Conservation (phyloP, 2,113 vertebrate species). For the Dromaius novaehollandiae region DNA sequence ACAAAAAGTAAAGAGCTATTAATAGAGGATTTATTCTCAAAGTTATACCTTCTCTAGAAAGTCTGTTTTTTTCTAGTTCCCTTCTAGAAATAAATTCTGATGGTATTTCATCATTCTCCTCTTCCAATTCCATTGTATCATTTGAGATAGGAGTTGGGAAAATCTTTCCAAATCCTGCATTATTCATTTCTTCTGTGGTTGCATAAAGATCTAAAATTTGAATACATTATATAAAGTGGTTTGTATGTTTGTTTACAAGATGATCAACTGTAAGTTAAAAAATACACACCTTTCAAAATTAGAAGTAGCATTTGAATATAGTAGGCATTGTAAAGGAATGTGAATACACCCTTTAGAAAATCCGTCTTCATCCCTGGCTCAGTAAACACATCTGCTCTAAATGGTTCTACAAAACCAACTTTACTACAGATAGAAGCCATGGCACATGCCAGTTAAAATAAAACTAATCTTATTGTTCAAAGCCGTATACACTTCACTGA, state of each 20-base stretch:
- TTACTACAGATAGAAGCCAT: not conserved
- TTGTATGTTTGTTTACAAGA: not conserved
- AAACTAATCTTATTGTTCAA: not conserved
- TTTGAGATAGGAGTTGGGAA: slow-evolving; percentile 82
- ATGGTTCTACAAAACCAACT: not conserved
- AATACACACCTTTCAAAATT: not conserved
- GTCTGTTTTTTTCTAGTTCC: slow-evolving; percentile 89
- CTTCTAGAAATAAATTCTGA: slow-evolving; percentile 91
- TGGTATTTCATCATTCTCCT: slow-evolving; percentile 82
- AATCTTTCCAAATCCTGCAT: slow-evolving; percentile 93
- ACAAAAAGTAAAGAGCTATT: not conserved
- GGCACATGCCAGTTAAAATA: not conserved
- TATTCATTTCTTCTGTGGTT: slow-evolving; percentile 48
- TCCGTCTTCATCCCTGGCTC: not conserved
- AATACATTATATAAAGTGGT: not conserved
- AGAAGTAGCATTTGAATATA: not conserved
- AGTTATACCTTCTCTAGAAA: slow-evolving; percentile 89
- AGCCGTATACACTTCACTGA: not conserved
- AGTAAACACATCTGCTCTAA: not conserved
- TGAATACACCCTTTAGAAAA: not conserved
- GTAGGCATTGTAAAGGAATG: not conserved
- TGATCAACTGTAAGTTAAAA: not conserved
- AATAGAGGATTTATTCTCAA: not conserved
- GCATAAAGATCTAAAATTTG: slow-evolving; percentile 57
- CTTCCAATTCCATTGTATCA: slow-evolving; percentile 80